phyloP scores from a whole-genome alignment of 1,140 invertebrate species.

The Zaprionus ghesquierei region DNA sequence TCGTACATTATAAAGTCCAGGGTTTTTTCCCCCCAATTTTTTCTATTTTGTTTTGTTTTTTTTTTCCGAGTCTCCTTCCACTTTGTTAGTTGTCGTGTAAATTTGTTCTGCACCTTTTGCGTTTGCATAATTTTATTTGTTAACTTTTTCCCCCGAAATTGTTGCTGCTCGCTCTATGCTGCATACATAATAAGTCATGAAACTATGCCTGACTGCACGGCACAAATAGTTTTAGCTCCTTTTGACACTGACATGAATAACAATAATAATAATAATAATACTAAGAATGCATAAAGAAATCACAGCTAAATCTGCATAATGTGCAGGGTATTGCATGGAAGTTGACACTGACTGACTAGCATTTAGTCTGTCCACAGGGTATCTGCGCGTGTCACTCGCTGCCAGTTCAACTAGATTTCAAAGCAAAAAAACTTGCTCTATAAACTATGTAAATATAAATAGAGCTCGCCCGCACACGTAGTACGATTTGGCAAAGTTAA shows the following conservation, averaged over 20 bases:
- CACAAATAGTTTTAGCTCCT: slow-evolving; percentile 14
- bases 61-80: background rate
- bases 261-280: slow-evolving; percentile 4
- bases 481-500: background rate
- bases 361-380: background rate
- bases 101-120: slow-evolving; percentile 41
- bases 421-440: background rate
- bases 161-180: slow-evolving; percentile 15
- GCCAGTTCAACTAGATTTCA: background rate
- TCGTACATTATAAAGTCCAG: slow-evolving; percentile 63
- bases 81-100: slow-evolving; percentile 25
- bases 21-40: slow-evolving; percentile 26
- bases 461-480: background rate
- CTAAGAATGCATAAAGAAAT: background rate
- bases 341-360: background rate
- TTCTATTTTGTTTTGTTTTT: slow-evolving; percentile 15
- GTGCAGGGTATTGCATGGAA: background rate
- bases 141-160: slow-evolving; percentile 52
- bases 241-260: slow-evolving; percentile 1
- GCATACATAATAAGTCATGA: slow-evolving; percentile 42
- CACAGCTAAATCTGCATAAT: background rate
- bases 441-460: background rate
- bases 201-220: slow-evolving; percentile 28
- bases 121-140: slow-evolving; percentile 77
- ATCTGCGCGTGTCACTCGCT: background rate